These are phyloP conservation scores for Lampropteryx suffumata DNA, from an alignment of 2,888 invertebrate species.

Conservation along the genomic window DNA sequence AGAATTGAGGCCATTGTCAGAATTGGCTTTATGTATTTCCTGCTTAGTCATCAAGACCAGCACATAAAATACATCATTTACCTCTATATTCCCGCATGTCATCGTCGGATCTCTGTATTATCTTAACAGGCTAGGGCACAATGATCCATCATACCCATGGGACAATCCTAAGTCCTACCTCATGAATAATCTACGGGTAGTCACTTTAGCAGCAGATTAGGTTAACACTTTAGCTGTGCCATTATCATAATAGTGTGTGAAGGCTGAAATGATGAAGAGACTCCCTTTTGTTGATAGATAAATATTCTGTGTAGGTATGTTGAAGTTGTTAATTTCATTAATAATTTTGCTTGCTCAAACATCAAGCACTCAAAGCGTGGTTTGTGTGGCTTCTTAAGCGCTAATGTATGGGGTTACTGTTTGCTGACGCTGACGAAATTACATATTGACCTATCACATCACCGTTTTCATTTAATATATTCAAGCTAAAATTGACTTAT, in stretches of 20 bases:
- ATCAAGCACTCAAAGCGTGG: too few relatives aligned
- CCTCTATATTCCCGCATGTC: conserved; percentile 37
- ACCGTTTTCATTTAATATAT: too few relatives aligned
- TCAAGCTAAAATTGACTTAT: too few relatives aligned
- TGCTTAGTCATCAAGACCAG: conserved; percentile 26
- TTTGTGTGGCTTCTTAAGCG: too few relatives aligned
- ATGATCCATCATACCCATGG: conserved; percentile 55
- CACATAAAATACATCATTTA: conserved; percentile 33
- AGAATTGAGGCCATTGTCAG: too few relatives aligned
- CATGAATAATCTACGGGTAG: conserved; percentile 49
- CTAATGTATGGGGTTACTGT: too few relatives aligned
- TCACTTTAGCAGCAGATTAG: conserved; percentile 41
- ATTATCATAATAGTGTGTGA: conserved; percentile 43
- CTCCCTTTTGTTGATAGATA: conserved; percentile 15
- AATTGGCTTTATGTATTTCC: background rate
- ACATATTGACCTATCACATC: too few relatives aligned
- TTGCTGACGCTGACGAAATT: too few relatives aligned
- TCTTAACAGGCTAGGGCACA: conserved; percentile 44
- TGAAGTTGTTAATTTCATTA: too few relatives aligned
- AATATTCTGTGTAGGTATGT: background rate
- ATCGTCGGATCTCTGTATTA: conserved; percentile 39
- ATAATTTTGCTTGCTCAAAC: too few relatives aligned
- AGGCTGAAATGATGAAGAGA: conserved; percentile 17
- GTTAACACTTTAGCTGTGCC: conserved; percentile 38
- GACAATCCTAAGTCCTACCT: conserved; percentile 37